Evolutionary conservation across 1,140 invertebrate species (phyloP).

Genomic region (Cheumatopsyche charites): DNA sequence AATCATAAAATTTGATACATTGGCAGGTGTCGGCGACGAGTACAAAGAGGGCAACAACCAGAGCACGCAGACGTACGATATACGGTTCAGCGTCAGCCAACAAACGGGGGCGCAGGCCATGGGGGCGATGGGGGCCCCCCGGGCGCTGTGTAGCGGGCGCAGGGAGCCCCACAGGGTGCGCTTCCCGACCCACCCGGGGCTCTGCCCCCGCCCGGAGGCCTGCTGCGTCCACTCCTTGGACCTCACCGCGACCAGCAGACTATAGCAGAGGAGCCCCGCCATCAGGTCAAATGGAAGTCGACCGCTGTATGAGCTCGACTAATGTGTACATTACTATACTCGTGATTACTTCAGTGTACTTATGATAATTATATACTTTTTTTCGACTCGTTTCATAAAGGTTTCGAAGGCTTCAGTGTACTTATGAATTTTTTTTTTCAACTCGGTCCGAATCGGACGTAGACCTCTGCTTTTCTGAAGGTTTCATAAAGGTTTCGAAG

Average conservation of each 20-base stretch:
- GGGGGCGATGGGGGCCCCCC: neutral
- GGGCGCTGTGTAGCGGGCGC: slow-evolving; percentile 19
- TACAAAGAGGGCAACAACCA: slow-evolving; percentile 47
- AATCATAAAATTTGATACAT: too few relatives aligned
- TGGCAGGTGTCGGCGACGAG: slow-evolving; percentile 46
- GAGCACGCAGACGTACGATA: slow-evolving; percentile 48
- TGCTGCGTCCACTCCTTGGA: slow-evolving; percentile 39
- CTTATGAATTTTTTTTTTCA: too few relatives aligned
- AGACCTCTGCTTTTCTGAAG: too few relatives aligned
- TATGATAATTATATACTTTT: too few relatives aligned
- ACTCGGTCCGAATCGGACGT: too few relatives aligned
- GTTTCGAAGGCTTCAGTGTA: too few relatives aligned
- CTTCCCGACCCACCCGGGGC: slow-evolving; percentile 1
- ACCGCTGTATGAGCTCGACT: too few relatives aligned
- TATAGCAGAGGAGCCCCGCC: neutral
- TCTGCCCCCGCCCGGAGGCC: slow-evolving; percentile 30
- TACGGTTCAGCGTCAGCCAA: slow-evolving; percentile 43
- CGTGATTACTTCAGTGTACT: too few relatives aligned
- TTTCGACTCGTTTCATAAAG: too few relatives aligned
- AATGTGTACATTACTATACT: too few relatives aligned
- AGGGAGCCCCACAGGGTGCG: slow-evolving; percentile 28
- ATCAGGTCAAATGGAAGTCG: too few relatives aligned
- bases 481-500: too few relatives aligned
- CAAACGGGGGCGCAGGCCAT: neutral
- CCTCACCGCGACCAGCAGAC: slow-evolving; percentile 31